Base-by-base conservation (phyloP, 2,888 invertebrate genomes). In the Rugalucina vietnamica region DNA sequence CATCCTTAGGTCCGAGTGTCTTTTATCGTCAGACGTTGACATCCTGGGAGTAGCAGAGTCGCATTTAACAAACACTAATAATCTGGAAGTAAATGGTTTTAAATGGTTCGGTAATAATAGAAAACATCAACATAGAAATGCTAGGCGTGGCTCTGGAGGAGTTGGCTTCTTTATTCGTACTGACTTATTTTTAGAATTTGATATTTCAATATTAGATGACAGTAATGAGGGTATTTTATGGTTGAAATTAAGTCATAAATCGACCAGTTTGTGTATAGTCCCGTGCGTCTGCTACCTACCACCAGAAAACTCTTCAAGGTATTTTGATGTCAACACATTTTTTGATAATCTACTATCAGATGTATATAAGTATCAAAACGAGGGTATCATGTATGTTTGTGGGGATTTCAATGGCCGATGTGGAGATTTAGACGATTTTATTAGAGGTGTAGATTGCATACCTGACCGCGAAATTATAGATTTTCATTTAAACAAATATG, bases 381-480 rank as follows among this genome's bases (percentile, higher is more conserved):
- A 70, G 1, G 72, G 77, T 27, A 14, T 71, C 0, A 39, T 84
- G 27, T 78, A 24, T 71, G 60, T 82, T 18, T 80, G 80, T 72
- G 85, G 81, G 0, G 82, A 83, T 57, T 81, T 82, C 24, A 85
- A 85, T 73, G 72, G 80, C 27, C 49, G 85, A 75, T 77, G 75
- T 36, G 81, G 76, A 39, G 72, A 81, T 72, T 5, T 37, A 21
- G 76, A 81, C 27, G 86, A 86, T 82, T 86, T 69, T 71, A 86
- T 86, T 39, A 14, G 32, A 18, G 86, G 81, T 14, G 72, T 86
- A 5, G 86, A 86, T 70, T 21, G 32, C 21, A 21, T 86, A 73
- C 18, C 39, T 18, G 43, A 75, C 14, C 43, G 82, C 10, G 49
- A 86, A 18, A 36, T 82, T 69, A 36, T 83, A 34, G 86, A 86